Base-by-base conservation (phyloP, 2,113 vertebrate species). In the Scomber scombrus region DNA sequence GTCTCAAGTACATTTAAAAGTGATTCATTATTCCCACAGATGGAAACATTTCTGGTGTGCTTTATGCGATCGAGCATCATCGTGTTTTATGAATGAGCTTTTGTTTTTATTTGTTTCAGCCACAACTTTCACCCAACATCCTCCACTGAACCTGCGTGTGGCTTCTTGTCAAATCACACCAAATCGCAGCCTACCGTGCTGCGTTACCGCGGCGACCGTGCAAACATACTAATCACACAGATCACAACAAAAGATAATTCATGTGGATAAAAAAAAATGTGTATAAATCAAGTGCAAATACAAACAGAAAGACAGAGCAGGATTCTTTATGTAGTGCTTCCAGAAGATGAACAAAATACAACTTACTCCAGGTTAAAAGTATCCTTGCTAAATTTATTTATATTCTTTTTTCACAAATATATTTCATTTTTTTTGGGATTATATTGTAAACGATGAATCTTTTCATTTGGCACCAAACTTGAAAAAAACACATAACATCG, bases 131-230 rank as follows among this genome's bases (percentile, higher is more conserved):
- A 70, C 29, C 71, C 78, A 51, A 57, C 73, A 10, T 23, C 85
- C 21, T 78, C 29, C 54, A 5, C 56, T 50, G 18, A 34, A 31
- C 60, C 69, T 43, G 77, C 92, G 57, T 89, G 90, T 78, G 72
- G 80, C 75, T 58, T 87, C 88, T 89, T 92, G 89, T 90, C 63
- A 23, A 45, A 84, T 78, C 76, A 43, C 34, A 11, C 68, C 18
- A 62, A 51, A 64, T 57, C 40, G 63, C 87, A 75, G 82, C 63
- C 84, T 76, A 85, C 68, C 63, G 54, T 79, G 82, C 81, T 40
- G 67, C 45, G 88, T 92, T 89, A 2, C 90, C 88, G 0, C 70
- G 68, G 90, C 86, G 90, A 91, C 90, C 51, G 54, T 14, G 71
- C 85, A 90, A 86, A 92, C 86, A 90, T 47, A 71, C 78, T 72